Conservation (phyloP, 1,140 invertebrate species). For the Aphaenogaster rudis region DNA sequence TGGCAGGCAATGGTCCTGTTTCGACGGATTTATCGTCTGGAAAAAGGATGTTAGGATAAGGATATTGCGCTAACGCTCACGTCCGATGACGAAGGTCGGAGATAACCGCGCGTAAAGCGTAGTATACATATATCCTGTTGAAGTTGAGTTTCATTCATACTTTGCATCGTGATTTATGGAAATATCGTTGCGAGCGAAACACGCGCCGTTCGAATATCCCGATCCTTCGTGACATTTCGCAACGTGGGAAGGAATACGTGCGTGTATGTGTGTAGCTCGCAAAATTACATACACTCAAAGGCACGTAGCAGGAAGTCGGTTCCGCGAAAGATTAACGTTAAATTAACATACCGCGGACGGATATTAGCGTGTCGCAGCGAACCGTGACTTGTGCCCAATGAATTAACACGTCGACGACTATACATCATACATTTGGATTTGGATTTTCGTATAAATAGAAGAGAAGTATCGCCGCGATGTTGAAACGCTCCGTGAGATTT, state of each 20-base stretch:
- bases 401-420: neutral
- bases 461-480: neutral
- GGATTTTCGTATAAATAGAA: neutral
- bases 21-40: neutral
- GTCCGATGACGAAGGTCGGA: neutral
- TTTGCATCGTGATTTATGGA: slow-evolving; percentile 16
- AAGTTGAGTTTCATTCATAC: slow-evolving; percentile 2
- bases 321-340: slow-evolving; percentile 18
- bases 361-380: neutral
- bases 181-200: neutral
- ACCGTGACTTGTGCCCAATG: neutral
- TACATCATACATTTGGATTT: neutral
- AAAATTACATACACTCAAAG: slow-evolving; percentile 4
- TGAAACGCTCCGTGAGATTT: neutral
- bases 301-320: neutral
- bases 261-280: neutral
- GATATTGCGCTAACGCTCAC: neutral
- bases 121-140: neutral
- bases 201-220: neutral
- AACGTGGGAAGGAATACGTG: neutral
- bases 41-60: neutral
- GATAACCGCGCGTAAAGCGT: neutral
- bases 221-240: neutral
- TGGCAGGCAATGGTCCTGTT: neutral
- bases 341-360: slow-evolving; percentile 5